Percentiles rank a stretch among this genome's conserved stretches.
Conservation (phyloP, 2,113 vertebrate species). For the Oryzias curvinotus region DNA sequence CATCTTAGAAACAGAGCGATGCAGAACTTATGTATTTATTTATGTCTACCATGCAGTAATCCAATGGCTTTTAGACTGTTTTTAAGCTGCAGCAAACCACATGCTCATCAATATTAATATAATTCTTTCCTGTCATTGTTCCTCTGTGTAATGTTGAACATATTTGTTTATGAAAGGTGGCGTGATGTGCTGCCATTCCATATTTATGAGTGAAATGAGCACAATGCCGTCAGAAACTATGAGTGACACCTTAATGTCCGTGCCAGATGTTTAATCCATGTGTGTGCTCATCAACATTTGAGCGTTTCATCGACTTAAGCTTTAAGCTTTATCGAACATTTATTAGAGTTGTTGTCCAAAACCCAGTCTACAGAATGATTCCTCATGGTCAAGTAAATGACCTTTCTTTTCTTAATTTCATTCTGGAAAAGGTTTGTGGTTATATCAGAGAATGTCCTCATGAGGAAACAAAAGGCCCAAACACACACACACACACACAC, state of each 20-base stretch:
- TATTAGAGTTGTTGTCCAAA: no score
- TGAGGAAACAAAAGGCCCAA: not conserved
- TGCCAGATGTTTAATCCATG: constrained; percentile 28
- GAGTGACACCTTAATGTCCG: constrained; percentile 34
- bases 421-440: no score
- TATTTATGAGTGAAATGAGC: constrained; percentile 23
- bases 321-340: no score
- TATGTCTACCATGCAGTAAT: not conserved
- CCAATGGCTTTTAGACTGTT: not conserved
- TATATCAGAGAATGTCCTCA: no score
- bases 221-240: constrained; percentile 21
- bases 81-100: not conserved
- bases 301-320: no score
- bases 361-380: no score
- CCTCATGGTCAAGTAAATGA: no score
- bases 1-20: no score
- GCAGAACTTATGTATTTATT: not conserved
- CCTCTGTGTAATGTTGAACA: not conserved
- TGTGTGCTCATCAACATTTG: not conserved
- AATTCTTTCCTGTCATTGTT: constrained; percentile 1
- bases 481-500: not conserved
- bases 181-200: constrained; percentile 12
- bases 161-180: constrained; percentile 41
- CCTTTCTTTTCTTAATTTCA: no score
- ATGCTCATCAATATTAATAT: constrained; percentile 28